Evolutionary conservation across 2,113 vertebrate genomes (phyloP).

Genomic region (Ammospiza caudacuta): DNA sequence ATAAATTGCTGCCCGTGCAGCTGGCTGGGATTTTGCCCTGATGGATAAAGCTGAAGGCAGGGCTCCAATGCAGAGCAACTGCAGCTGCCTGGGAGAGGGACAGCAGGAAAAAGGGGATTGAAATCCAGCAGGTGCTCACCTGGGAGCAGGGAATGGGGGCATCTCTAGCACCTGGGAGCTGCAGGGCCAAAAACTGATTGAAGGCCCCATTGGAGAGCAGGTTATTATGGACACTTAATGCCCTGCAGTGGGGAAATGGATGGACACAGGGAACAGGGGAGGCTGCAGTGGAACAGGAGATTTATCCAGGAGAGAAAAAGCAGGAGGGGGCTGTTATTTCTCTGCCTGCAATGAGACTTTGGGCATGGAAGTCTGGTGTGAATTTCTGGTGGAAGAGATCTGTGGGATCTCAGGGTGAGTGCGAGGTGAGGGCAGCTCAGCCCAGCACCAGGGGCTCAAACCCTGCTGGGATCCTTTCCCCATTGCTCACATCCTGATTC

Average conservation of each 20-base stretch:
- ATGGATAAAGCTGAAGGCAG: background rate
- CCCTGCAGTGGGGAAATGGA: background rate
- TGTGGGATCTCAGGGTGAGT: too few relatives aligned
- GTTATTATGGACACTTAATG: background rate
- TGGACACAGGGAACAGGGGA: background rate
- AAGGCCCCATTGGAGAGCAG: background rate
- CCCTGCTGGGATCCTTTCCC: background rate
- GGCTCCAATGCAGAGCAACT: background rate
- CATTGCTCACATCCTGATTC: accelerated
- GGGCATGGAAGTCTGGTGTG: background rate
- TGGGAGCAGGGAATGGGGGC: background rate
- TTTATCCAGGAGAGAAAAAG: background rate
- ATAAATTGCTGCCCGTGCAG: background rate
- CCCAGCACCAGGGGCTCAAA: background rate
- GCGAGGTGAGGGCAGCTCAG: background rate
- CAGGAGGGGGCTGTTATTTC: background rate
- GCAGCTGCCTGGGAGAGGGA: background rate
- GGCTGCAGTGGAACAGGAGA: background rate
- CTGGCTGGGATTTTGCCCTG: background rate
- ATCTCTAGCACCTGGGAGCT: background rate
- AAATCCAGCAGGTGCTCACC: background rate
- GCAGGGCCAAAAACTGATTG: background rate
- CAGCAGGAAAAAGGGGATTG: background rate
- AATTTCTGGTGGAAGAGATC: background rate
- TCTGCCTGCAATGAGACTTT: background rate